Conservation (phyloP, 1,140 invertebrate genomes). For the Drosophila eugracilis region DNA sequence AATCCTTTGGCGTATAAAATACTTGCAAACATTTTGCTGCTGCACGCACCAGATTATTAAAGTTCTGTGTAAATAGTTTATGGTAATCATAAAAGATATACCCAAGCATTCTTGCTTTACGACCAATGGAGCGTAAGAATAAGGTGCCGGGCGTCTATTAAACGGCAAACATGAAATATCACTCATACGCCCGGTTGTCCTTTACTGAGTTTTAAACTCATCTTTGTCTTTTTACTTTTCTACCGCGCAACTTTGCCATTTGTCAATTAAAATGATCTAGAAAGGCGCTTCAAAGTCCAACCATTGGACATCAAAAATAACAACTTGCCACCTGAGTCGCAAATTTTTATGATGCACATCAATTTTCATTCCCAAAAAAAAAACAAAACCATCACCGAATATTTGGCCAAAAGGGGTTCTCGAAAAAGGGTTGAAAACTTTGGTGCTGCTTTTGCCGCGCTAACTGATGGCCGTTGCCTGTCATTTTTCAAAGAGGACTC, state of each 20-base stretch:
- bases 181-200: conserved; percentile 64
- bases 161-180: conserved; percentile 71
- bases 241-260: conserved; percentile 16
- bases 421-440: conserved; percentile 38
- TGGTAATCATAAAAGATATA: conserved; percentile 72
- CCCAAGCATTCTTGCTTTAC: conserved; percentile 52
- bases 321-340: conserved; percentile 69
- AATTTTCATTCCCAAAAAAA: too few species aligned
- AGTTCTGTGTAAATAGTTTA: conserved; percentile 78
- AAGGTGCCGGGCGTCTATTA: conserved; percentile 32
- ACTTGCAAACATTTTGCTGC: conserved; percentile 52
- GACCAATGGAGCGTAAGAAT: conserved; percentile 19
- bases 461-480: conserved; percentile 33
- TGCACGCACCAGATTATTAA: conserved; percentile 65
- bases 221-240: neutral
- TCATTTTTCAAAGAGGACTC: conserved; percentile 41
- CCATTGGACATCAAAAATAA: conserved; percentile 59
- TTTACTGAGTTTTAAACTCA: too few species aligned
- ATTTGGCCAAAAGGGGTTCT: conserved; percentile 8
- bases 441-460: conserved; percentile 12
- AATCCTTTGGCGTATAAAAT: conserved; percentile 71
- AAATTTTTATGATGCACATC: conserved; percentile 75
- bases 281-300: conserved; percentile 19
- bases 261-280: conserved; percentile 62
- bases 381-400: conserved; percentile 21